Evolutionary conservation across 2,888 invertebrate genomes (phyloP), one percentile per base, ranked within the genome.

Genomic region (Agonopterix alstromeriana): DNA sequence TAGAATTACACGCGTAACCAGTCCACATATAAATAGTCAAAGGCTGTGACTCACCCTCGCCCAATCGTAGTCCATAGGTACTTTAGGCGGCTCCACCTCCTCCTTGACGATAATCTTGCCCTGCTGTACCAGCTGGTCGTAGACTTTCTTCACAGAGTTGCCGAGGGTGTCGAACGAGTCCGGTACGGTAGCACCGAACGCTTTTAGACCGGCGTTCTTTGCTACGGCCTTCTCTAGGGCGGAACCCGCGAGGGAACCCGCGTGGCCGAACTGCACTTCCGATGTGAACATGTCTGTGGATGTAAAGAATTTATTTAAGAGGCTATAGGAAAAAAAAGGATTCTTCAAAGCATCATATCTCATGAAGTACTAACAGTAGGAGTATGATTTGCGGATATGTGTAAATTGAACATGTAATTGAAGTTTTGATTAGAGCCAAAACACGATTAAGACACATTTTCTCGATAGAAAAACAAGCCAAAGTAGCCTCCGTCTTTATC

Each of bases 1-100:
- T n/a, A n/a, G n/a, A n/a, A n/a, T n/a, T n/a, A n/a, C n/a, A n/a
- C n/a, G n/a, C n/a, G n/a, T n/a, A n/a, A n/a, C n/a, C n/a, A n/a
- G n/a, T n/a, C n/a, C n/a, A n/a, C n/a, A n/a, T n/a, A n/a, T n/a
- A n/a, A n/a, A n/a, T n/a, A n/a, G n/a, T n/a, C n/a, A n/a, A n/a
- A n/a, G n/a, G n/a, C n/a, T n/a, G n/a, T n/a, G n/a, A 77, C 87
- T 77, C 53, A 92, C 92, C 80, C 97, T 92, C 0, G 99, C 99
- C 99, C 99, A 99, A 55, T 95, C 96, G 81, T 97, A 99, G 82
- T 99, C 99, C 99, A 99, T 99, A 8, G 99, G 99, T n/a, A 99
- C 98, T 11, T 99, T 98, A 2, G 99, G 99, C 36, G 99, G 99
- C 8, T 98, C 97, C 46, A 96, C 92, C 80, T 99, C 99, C 42